Conservation (phyloP, 2,797 vertebrate genomes). For the Linurgus olivaceus region DNA sequence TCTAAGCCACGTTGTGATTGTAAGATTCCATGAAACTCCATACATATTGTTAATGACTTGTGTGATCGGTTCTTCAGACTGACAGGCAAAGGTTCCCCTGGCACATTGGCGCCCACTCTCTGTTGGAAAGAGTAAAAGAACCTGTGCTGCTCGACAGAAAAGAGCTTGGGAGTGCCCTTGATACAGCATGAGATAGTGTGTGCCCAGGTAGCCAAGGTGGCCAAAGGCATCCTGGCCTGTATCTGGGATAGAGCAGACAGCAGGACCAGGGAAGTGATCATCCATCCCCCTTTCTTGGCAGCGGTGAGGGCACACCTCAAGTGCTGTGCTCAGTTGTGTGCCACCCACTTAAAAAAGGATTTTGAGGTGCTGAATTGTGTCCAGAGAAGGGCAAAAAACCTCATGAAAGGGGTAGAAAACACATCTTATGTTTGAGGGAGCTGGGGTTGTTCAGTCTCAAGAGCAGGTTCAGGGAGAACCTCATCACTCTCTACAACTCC, state of each 20-base stretch:
- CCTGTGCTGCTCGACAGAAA: background rate
- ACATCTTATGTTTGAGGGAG: background rate
- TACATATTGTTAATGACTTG: rapidly evolving
- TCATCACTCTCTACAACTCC: background rate
- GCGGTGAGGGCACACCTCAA: background rate
- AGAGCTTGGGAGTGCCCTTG: background rate
- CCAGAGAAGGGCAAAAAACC: background rate
- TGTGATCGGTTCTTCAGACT: background rate
- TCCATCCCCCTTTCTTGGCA: background rate
- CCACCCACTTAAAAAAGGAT: background rate
- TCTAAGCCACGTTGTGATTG: background rate
- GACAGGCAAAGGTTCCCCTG: background rate
- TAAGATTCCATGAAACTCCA: background rate
- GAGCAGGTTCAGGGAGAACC: background rate
- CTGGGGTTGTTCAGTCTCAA: background rate
- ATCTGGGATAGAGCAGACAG: background rate
- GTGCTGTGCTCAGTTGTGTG: background rate
- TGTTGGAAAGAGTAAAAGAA: background rate
- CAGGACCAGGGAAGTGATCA: background rate
- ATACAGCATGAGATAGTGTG: too few species aligned
- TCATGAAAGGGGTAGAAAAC: background rate
- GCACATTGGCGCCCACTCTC: rapidly evolving
- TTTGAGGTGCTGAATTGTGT: background rate
- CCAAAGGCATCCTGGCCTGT: background rate
- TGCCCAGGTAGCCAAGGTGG: too few species aligned